Evolutionary conservation across 2,888 invertebrate genomes (phyloP).

Genomic region (Nipponacmea schrenckii): DNA sequence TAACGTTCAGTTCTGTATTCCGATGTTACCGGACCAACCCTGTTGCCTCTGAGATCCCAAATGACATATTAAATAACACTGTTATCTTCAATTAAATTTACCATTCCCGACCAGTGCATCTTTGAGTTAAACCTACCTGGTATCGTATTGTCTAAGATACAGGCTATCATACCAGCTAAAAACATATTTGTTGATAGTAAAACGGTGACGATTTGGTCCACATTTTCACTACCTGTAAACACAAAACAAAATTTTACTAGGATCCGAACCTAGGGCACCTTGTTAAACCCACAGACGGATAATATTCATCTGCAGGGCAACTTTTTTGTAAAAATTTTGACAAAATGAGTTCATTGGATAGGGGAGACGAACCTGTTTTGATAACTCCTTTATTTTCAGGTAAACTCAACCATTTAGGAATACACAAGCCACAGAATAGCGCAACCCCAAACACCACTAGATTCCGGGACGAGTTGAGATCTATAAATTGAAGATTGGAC

Average conservation of each 20-base stretch:
- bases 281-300: neutral
- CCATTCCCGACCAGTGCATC: no score
- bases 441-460: slow-evolving; percentile 89
- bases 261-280: no score
- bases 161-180: slow-evolving; percentile 68
- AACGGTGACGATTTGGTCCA: slow-evolving; percentile 56
- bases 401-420: slow-evolving; percentile 58
- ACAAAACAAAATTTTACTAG: neutral
- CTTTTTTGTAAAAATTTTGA: neutral
- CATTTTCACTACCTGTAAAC: slow-evolving; percentile 43
- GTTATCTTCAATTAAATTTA: no score
- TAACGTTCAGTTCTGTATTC: no score
- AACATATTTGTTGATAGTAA: slow-evolving; percentile 66
- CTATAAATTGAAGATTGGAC: slow-evolving; percentile 71
- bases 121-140: slow-evolving; percentile 47
- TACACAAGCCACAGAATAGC: slow-evolving; percentile 82
- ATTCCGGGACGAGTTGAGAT: slow-evolving; percentile 86
- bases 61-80: no score
- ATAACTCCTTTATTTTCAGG: slow-evolving; percentile 31
- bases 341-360: neutral
- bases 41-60: no score
- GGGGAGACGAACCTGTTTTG: slow-evolving; percentile 45
- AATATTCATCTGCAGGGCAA: neutral
- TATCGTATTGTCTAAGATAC: slow-evolving; percentile 68
- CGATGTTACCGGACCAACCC: no score